Percentiles rank a stretch among this genome's conserved stretches.
Evolutionary conservation across 2,113 vertebrate species (phyloP).

Genomic region (Notothenia coriiceps): DNA sequence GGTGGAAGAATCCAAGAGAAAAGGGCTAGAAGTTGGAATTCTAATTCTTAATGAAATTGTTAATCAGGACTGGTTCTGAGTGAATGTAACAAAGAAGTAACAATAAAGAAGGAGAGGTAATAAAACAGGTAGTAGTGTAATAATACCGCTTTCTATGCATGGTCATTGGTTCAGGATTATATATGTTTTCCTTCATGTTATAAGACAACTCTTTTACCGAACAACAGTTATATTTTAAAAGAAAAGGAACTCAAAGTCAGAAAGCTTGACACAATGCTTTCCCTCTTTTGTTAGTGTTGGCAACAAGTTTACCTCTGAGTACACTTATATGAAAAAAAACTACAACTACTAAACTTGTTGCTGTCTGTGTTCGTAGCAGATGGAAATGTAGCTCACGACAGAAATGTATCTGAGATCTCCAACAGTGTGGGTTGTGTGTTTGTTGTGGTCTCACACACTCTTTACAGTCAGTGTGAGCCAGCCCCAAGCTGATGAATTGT

Average conservation of each 20-base stretch:
- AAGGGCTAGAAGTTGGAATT: background rate
- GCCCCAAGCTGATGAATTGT: background rate
- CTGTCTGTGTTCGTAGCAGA: background rate
- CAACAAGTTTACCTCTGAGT: background rate
- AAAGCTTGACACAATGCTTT: background rate
- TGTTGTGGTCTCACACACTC: background rate
- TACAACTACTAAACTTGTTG: background rate
- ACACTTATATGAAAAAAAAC: too few relatives aligned
- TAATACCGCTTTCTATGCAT: background rate
- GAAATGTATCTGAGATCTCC: too few relatives aligned
- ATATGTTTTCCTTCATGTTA: background rate
- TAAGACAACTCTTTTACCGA: background rate
- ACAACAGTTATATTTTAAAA: background rate
- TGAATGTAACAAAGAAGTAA: background rate
- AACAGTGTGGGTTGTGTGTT: background rate
- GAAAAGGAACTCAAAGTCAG: background rate
- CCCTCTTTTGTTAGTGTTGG: background rate
- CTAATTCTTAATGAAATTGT: background rate
- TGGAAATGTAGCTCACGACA: too few relatives aligned
- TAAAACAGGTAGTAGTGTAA: background rate
- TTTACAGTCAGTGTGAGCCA: background rate
- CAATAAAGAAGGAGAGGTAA: background rate
- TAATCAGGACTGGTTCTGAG: background rate
- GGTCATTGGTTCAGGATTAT: background rate
- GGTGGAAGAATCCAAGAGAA: background rate